Evolutionary conservation across 2,888 invertebrate species (phyloP), one percentile per base, ranked within the genome.

Genomic region (Cepaea hortensis): DNA sequence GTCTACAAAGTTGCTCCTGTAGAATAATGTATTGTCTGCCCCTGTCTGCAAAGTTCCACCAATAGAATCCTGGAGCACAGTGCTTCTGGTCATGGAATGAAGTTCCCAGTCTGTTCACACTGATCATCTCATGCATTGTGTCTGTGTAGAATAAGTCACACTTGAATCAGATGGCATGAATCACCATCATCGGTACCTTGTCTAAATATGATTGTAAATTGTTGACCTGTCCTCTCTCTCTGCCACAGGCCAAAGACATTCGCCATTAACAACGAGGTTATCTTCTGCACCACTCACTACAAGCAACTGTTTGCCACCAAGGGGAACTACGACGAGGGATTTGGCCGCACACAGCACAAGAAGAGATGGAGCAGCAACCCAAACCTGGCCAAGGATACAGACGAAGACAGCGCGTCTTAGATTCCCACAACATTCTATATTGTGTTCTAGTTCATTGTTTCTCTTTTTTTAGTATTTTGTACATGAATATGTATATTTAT

Each of bases 271-370:
- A 97, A 98, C 95, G 97, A 97, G 9, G 96, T 96, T 75, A 95
- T 98, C 80, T 98, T 97, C 95, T 98, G 98, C 95, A 97, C 97
- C 94, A 97, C 97, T 81, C 98, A 98, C 95, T 98, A 98, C 95
- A 97, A 97, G 94, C 96, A 97, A 92, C 96, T 98, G 85, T 98
- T 98, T 95, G 91, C 91, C 86, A 91, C 91, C 87, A 92, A 92
- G 88, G 93, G 93, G 72, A 93, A 93, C 87, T 93, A 93, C 82
- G 93, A 93, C 84, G 93, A 93, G 88, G 93, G 93, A 48, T 93
- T 93, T 86, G 93, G 93, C 72, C 88, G 92, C 82, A 90, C 91
- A 86, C 92, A 92, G 90, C 91, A 93, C 89, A 93, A 93, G 89
- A 92, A 92, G 88, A 90, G 90, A 85, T 93, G 93, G 93, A 89